Conservation (phyloP, 64 coral and sea anemone species). For the Anthopleura sola region DNA sequence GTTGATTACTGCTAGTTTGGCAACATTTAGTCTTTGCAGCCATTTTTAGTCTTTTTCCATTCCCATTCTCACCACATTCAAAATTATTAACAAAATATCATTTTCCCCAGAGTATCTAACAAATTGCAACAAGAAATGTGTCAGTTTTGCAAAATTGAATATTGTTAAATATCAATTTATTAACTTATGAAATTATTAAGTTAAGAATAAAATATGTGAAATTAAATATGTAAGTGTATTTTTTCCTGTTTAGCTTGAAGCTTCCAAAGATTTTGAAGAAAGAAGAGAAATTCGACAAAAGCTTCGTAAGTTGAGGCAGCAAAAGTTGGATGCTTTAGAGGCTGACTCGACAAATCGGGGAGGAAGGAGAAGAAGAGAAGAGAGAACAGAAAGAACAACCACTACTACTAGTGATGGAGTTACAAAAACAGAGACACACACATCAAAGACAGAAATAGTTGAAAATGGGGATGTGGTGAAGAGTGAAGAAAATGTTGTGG, state of each 20-base stretch:
- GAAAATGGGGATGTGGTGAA: conserved; percentile 32
- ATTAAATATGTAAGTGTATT: background rate
- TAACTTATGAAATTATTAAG: too few relatives aligned
- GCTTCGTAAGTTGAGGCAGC: conserved; percentile 10
- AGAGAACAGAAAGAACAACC: background rate
- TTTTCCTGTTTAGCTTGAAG: conserved; percentile 9
- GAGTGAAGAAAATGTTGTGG: background rate
- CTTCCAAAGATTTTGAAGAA: conserved; percentile 18
- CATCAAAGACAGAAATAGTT: conserved; percentile 10
- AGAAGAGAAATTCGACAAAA: conserved; percentile 11
- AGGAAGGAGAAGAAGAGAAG: background rate
- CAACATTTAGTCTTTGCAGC: too few relatives aligned
- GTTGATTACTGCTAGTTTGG: too few relatives aligned
- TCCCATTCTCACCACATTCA: too few relatives aligned
- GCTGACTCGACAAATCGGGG: background rate
- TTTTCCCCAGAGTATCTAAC: too few relatives aligned
- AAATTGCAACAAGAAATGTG: too few relatives aligned
- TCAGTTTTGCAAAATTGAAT: too few relatives aligned
- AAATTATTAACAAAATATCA: too few relatives aligned
- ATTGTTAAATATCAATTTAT: too few relatives aligned
- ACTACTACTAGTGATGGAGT: background rate
- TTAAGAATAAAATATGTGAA: background rate
- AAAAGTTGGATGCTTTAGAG: conserved; percentile 11
- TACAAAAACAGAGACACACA: background rate
- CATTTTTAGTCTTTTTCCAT: too few relatives aligned